Evolutionary conservation across 2,113 vertebrate genomes (phyloP), one percentile per base, ranked within the genome.

Genomic region (Uria lomvia): DNA sequence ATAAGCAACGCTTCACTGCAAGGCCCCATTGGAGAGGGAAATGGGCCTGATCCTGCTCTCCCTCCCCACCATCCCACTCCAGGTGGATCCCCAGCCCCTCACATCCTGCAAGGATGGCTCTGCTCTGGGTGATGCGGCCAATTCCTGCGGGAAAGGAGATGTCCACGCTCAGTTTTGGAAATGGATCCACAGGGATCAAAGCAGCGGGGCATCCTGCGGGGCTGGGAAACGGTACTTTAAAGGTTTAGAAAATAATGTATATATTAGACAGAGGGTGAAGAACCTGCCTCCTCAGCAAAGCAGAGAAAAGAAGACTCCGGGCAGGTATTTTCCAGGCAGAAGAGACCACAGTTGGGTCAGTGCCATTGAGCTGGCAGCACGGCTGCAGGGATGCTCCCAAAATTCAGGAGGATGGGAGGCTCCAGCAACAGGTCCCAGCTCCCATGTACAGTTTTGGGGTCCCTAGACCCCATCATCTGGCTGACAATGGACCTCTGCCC

Each of bases 1-100:
- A 63, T 5, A 49, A 49, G n/a, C 0, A 0, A 47, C 12, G 8
- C 27, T 47, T 40, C 4, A 0, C 40, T 16, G 13, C 6, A 1
- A 50, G 43, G 20, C 21, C 32, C 27, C 29, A 0, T 1, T 9
- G 21, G 58, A 72, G 24, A 40, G 19, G 42, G 49, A n/a, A 42
- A 56, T 2, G 14, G 38, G 52, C 52, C 36, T 27, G 30, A 89
- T 66, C 43, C 50, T 43, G 68, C 59, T 50, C 21, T 42, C 36
- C 67, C 43, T 18, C 23, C 36, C 24, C 49, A 16, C 21, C 21
- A 18, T 15, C 22, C 52, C 12, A 4, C 9, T 17, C 23, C 38
- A 20, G 55, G 45, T 30, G 24, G 40, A 22, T 60, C 18, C 62
- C 34, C 78, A 76, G 47, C 40, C 20, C 11, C 67, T 30, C 24